These are phyloP conservation scores for Megastigmus dorsalis DNA, from an alignment of 2,888 invertebrate species.

Conservation along the genomic window DNA sequence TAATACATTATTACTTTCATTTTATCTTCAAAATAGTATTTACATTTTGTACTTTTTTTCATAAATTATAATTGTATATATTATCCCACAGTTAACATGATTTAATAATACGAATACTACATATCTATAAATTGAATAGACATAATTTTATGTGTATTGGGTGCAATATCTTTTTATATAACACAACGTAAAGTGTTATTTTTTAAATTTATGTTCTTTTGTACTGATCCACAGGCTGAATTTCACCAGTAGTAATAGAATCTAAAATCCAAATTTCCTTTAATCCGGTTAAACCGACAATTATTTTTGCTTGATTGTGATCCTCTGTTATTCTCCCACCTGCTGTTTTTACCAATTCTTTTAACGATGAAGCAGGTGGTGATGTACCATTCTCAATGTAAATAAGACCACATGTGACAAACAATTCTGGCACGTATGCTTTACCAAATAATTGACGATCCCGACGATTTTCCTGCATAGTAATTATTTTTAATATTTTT, in stretches of 20 bases:
- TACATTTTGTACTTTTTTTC: constrained; percentile 20
- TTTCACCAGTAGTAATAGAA: constrained; percentile 77
- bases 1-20: neutral
- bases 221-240: constrained; percentile 75
- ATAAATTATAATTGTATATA: neutral
- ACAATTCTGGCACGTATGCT: constrained; percentile 78
- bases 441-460: constrained; percentile 80
- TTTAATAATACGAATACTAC: too few relatives aligned
- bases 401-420: constrained; percentile 77
- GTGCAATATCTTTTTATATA: neutral
- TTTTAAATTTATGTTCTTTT: constrained; percentile 37
- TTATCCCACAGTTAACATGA: too few relatives aligned
- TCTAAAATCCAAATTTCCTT: constrained; percentile 80
- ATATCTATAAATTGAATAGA: neutral
- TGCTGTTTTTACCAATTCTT: constrained; percentile 78
- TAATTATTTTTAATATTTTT: constrained; percentile 49
- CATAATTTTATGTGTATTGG: neutral
- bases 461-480: constrained; percentile 77
- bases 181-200: neutral
- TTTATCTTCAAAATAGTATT: neutral
- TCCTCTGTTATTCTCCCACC: constrained; percentile 77
- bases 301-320: constrained; percentile 75
- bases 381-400: constrained; percentile 76
- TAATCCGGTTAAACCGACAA: constrained; percentile 77
- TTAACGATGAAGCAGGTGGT: constrained; percentile 76